These are phyloP conservation scores for Notolabrus celidotus DNA, from an alignment of 2,797 vertebrate species.

Conservation along the genomic window DNA sequence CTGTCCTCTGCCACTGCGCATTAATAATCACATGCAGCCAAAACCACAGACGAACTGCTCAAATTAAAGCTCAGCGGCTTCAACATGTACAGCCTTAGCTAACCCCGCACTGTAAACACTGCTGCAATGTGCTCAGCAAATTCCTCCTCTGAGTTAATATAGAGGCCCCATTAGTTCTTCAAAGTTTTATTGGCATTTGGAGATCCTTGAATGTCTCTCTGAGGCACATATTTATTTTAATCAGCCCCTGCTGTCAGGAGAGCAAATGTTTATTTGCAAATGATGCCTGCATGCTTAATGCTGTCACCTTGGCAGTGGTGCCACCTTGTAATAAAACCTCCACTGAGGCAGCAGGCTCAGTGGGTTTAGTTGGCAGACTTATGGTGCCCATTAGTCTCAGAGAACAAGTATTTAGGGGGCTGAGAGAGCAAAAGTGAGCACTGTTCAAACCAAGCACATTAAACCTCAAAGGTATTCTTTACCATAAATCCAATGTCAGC, in stretches of 20 bases:
- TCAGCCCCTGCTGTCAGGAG: conserved; percentile 61
- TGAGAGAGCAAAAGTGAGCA: conserved; percentile 17
- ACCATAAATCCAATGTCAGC: conserved; percentile 45
- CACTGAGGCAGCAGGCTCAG: conserved; percentile 40
- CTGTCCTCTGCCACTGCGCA: conserved; percentile 65
- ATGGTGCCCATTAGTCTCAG: conserved; percentile 64
- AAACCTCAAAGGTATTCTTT: conserved; percentile 45
- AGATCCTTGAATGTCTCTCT: conserved; percentile 57
- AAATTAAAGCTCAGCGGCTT: conserved; percentile 62
- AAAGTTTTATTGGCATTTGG: conserved; percentile 68
- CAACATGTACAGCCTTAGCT: conserved; percentile 44
- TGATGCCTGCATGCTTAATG: conserved; percentile 64
- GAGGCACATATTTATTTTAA: conserved; percentile 70
- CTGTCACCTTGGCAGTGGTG: conserved; percentile 66
- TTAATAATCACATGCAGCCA: conserved; percentile 69
- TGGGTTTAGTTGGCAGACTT: conserved; percentile 43
- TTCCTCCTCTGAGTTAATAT: conserved; percentile 28
- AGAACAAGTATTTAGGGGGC: conserved; percentile 36
- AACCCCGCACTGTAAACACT: conserved; percentile 32
- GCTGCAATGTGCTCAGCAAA: conserved; percentile 29
- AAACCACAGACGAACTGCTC: conserved; percentile 58
- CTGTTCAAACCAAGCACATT: conserved; percentile 53
- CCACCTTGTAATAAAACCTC: conserved; percentile 60
- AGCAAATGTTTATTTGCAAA: conserved; percentile 63
- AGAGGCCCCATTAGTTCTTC: conserved; percentile 50